phyloP scores from a whole-genome alignment of 2,113 vertebrate species.

The Sinocyclocheilus anophthalmus region DNA sequence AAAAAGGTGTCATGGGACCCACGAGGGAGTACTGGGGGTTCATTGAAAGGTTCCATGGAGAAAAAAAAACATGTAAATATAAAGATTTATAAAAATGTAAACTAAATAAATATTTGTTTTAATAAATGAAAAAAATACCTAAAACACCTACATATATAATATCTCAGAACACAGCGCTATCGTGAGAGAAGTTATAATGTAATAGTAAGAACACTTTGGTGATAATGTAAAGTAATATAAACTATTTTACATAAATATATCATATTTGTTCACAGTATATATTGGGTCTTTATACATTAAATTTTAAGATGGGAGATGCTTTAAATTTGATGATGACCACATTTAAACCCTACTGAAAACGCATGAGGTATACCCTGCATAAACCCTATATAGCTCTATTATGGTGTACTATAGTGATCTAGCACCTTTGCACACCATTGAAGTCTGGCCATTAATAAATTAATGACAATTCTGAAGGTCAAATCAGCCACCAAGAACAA shows the following conservation, averaged over 20 bases:
- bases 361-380: too few species aligned
- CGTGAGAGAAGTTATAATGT: background rate
- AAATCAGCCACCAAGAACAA: background rate
- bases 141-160: too few species aligned
- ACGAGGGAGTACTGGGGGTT: background rate
- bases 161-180: too few species aligned
- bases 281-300: background rate
- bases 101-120: too few species aligned
- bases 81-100: too few species aligned
- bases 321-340: background rate
- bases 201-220: too few species aligned
- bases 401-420: background rate
- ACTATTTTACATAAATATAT: too few species aligned
- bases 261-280: background rate
- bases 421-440: background rate
- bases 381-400: background rate
- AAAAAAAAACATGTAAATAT: too few species aligned
- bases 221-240: background rate
- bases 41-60: too few species aligned
- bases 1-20: background rate
- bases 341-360: background rate
- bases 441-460: background rate
- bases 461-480: constrained; percentile 15
- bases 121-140: too few species aligned
- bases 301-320: too few species aligned